Conservation (phyloP, 2,888 invertebrate species). For the Orthosia incerta region DNA sequence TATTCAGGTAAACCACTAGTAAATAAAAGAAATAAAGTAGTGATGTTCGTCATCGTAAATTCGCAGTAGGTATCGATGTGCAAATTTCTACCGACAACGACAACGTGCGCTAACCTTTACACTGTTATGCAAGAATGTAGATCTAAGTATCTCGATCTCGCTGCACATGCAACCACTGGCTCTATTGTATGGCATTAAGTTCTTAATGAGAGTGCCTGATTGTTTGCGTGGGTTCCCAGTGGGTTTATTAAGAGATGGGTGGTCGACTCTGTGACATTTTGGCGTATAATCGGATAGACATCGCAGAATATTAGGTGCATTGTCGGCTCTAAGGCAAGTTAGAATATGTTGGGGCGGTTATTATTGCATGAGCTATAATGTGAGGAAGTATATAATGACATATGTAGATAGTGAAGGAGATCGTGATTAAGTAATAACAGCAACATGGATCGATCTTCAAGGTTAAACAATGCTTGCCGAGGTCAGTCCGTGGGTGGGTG, state of each 20-base stretch:
- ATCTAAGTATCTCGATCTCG: constrained; percentile 62
- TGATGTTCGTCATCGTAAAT: neutral
- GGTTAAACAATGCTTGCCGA: too few species aligned
- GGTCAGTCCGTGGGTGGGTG: too few species aligned
- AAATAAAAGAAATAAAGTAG: neutral
- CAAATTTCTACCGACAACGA: constrained; percentile 9
- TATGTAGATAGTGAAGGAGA: too few species aligned
- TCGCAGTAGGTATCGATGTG: neutral
- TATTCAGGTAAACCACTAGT: neutral
- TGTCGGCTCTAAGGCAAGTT: neutral
- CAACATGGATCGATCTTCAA: too few species aligned
- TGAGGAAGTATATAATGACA: too few species aligned
- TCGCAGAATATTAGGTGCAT: constrained; percentile 1
- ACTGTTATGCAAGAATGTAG: constrained; percentile 68
- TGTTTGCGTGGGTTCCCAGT: constrained; percentile 55
- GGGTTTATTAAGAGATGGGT: constrained; percentile 46
- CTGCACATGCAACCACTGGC: constrained; percentile 52
- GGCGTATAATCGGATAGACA: constrained; percentile 14
- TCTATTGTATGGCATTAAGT: constrained; percentile 57
- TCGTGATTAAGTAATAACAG: too few species aligned
- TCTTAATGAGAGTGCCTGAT: constrained; percentile 58
- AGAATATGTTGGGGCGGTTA: neutral
- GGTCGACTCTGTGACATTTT: constrained; percentile 48
- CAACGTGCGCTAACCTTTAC: constrained; percentile 30
- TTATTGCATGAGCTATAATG: neutral